phyloP scores from a whole-genome alignment of 2,888 invertebrate species.

The Aricia artaxerxes region DNA sequence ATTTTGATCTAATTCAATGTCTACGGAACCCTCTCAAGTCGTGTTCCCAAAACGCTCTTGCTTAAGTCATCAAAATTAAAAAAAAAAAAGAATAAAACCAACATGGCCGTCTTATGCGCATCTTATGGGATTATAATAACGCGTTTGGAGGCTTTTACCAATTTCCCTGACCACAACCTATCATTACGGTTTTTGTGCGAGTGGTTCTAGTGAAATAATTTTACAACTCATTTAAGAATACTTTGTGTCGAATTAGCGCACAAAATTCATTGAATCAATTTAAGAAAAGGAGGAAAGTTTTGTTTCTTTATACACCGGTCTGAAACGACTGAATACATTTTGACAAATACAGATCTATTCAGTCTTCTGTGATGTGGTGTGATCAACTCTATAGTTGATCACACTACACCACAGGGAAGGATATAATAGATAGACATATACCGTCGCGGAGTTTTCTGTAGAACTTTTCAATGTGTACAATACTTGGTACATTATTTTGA shows the following conservation, averaged over 20 bases:
- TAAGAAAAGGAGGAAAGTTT: neutral
- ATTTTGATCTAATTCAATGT: neutral
- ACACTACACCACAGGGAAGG: too few relatives aligned
- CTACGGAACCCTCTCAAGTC: neutral
- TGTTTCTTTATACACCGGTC: neutral
- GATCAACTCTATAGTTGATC: too few relatives aligned
- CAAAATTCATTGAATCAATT: neutral
- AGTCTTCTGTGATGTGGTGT: too few relatives aligned
- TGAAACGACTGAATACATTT: neutral
- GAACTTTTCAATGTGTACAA: too few relatives aligned
- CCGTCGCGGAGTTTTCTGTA: too few relatives aligned
- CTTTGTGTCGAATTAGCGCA: neutral
- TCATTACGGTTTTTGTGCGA: conserved; percentile 17
- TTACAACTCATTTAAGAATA: conserved; percentile 13
- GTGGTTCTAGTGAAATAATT: conserved; percentile 5
- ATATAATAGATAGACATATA: too few relatives aligned
- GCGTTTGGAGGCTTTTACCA: neutral
- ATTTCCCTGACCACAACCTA: neutral
- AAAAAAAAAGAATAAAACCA: neutral
- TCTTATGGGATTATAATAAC: conserved; percentile 25
- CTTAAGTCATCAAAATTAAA: neutral
- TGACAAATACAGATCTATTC: too few relatives aligned
- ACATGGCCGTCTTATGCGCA: neutral
- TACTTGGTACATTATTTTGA: too few relatives aligned
- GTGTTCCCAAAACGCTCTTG: neutral